phyloP scores from a whole-genome alignment of 2,888 invertebrate genomes.

The Digitonthophagus gazella region DNA sequence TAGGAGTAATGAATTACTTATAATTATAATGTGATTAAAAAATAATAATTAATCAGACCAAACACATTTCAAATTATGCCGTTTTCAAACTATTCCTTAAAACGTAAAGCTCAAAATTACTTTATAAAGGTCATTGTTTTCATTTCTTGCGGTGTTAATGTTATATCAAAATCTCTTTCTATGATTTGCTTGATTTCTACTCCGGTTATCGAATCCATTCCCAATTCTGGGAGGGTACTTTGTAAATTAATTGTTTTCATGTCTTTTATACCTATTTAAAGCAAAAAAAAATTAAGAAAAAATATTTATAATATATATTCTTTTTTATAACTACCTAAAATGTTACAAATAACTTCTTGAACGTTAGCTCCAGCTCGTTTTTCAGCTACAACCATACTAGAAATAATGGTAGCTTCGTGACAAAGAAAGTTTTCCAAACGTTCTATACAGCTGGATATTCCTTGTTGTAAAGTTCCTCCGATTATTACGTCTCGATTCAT shows the following conservation, averaged over 20 bases:
- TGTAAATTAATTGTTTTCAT: constrained; percentile 18
- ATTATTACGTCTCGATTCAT: constrained; percentile 38
- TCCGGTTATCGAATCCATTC: constrained; percentile 22
- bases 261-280: constrained; percentile 17
- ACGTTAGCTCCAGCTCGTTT: constrained; percentile 16
- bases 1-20: too few relatives aligned
- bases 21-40: too few relatives aligned
- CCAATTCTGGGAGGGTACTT: constrained; percentile 21
- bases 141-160: constrained; percentile 20
- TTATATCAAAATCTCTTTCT: constrained; percentile 21
- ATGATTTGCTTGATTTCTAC: constrained; percentile 24
- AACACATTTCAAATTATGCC: too few relatives aligned
- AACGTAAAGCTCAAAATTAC: constrained; percentile 9
- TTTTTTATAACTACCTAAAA: constrained; percentile 5
- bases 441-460: constrained; percentile 52
- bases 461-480: constrained; percentile 31
- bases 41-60: too few relatives aligned
- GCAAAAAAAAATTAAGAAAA: too few relatives aligned
- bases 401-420: constrained; percentile 57
- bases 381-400: constrained; percentile 80
- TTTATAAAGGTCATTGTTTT: constrained; percentile 19
- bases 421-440: constrained; percentile 69
- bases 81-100: too few relatives aligned
- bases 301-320: neutral
- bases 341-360: constrained; percentile 18